Percentiles rank a stretch among this genome's conserved stretches.
Conservation (phyloP, 2,797 vertebrate species). For the Mormyrops attenuatus region DNA sequence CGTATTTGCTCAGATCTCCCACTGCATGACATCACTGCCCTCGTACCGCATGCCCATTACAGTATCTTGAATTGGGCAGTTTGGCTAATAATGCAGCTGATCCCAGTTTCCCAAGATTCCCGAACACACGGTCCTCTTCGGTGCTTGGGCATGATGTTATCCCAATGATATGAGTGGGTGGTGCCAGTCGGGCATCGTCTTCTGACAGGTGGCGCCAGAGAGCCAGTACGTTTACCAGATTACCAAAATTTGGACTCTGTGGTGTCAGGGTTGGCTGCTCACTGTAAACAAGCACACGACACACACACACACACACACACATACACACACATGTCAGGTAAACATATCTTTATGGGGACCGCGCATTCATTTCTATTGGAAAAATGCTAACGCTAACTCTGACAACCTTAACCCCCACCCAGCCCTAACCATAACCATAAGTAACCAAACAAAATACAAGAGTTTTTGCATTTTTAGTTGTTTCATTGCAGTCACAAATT, state of each 20-base stretch:
- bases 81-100: background rate
- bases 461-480: background rate
- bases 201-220: conserved; percentile 21
- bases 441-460: too few species aligned
- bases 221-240: conserved; percentile 34
- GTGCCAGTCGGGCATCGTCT: conserved; percentile 38
- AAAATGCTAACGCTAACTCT: background rate
- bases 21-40: background rate
- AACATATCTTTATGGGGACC: background rate
- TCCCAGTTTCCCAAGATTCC: background rate
- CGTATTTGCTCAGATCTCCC: background rate
- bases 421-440: background rate
- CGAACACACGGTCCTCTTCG: background rate
- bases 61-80: background rate
- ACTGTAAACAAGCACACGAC: background rate
- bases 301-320: background rate
- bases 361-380: background rate
- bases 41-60: background rate
- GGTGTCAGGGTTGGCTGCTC: background rate
- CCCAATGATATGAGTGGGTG: conserved; percentile 37
- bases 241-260: conserved; percentile 19
- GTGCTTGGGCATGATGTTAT: conserved; percentile 9
- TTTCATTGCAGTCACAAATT: background rate
- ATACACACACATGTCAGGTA: background rate
- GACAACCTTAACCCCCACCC: background rate